These are phyloP conservation scores for Acinonyx jubatus DNA, from an alignment of 2,113 vertebrate species.

Conservation along the genomic window DNA sequence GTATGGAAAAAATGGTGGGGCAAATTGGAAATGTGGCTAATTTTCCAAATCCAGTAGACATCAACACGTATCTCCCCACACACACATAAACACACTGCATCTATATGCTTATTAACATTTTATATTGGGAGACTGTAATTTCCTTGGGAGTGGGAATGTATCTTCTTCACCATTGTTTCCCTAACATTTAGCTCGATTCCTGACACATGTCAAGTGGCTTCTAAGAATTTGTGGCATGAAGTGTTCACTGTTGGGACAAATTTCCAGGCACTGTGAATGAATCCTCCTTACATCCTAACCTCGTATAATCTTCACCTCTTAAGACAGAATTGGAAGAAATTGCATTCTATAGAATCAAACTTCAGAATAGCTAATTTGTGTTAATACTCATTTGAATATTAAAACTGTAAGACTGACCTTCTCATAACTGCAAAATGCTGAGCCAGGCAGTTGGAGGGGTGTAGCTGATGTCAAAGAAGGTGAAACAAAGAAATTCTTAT, in stretches of 20 bases:
- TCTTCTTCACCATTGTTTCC: background rate
- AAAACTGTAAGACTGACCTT: background rate
- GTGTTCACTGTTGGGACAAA: background rate
- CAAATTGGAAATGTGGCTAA: background rate
- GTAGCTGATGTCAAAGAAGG: background rate
- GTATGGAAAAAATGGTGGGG: background rate
- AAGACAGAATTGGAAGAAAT: background rate
- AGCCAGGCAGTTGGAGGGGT: background rate
- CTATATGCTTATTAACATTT: background rate
- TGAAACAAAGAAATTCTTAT: background rate
- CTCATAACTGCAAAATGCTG: background rate
- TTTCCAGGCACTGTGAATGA: background rate
- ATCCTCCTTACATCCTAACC: background rate
- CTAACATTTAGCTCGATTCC: background rate
- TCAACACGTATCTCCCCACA: background rate
- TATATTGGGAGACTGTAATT: background rate
- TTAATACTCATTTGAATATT: background rate
- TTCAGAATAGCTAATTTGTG: background rate
- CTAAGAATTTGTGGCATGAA: background rate
- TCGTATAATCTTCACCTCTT: background rate
- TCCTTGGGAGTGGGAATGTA: too few species aligned
- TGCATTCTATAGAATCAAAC: background rate
- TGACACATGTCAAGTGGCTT: background rate
- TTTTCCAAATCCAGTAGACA: background rate
- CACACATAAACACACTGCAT: rapidly evolving